Conservation (phyloP, 2,888 invertebrate species). For the Diadegma fenestrale region DNA sequence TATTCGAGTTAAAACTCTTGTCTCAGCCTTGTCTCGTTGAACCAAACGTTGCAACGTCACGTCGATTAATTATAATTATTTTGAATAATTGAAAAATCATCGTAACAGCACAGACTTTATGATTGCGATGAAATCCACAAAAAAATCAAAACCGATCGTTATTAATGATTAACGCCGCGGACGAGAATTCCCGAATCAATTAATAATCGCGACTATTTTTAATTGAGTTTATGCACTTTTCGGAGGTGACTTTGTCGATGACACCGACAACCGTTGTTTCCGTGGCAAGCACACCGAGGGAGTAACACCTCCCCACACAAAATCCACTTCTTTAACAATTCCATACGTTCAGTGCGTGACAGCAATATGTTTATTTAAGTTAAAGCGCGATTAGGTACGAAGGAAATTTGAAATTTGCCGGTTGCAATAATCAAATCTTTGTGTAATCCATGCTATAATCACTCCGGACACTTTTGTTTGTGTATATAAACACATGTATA, state of each 20-base stretch:
- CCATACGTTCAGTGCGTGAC: slow-evolving; percentile 73
- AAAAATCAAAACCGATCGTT: slow-evolving; percentile 10
- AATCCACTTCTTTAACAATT: slow-evolving; percentile 79
- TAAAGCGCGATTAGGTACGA: not conserved
- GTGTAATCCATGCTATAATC: slow-evolving; percentile 70
- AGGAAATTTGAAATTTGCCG: not conserved
- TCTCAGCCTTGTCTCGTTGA: slow-evolving; percentile 1
- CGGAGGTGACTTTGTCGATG: not conserved
- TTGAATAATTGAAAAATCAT: not conserved
- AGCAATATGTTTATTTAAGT: not conserved
- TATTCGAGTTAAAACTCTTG: not conserved
- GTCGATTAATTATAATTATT: not conserved
- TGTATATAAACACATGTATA: not conserved
- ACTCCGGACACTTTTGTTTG: slow-evolving; percentile 12
- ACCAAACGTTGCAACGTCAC: slow-evolving; percentile 4
- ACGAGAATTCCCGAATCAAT: not conserved
- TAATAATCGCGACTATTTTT: not conserved
- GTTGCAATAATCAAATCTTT: slow-evolving; percentile 64
- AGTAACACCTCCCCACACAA: slow-evolving; percentile 76
- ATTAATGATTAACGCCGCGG: not conserved
- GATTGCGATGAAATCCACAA: not conserved
- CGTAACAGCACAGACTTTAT: not conserved
- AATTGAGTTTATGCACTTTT: slow-evolving; percentile 36
- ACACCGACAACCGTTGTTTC: slow-evolving; percentile 22
- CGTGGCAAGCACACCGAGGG: slow-evolving; percentile 74